Evolutionary conservation across 2,113 vertebrate species (phyloP), one percentile per base, ranked within the genome.

Genomic region (Theristicus caerulescens): DNA sequence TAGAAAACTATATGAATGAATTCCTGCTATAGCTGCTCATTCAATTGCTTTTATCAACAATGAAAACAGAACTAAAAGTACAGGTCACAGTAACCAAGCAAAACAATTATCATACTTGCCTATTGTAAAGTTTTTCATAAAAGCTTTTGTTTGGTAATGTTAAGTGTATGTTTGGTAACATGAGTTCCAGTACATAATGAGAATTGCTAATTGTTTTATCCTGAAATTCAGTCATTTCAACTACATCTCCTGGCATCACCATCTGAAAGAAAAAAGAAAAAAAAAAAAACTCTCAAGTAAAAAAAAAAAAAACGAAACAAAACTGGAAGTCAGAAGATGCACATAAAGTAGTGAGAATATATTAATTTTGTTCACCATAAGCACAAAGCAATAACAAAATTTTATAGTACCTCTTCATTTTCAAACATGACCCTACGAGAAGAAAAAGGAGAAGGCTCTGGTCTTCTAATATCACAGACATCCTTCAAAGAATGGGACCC

Each of bases 381-480:
- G 22, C 62, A 79, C 29, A 79, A 87, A 91, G 13, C 40, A 86
- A 0, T 44, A 93, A 59, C 25, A 91, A 82, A 88, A 82, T 59
- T 42, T 47, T 24, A 17, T 12, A 76, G 85, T 97, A 99, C 99
- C 99, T 99, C 99, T 94, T 99, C 99, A 86, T 99, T 99, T 95
- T 99, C 99, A 98, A 99, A 99, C 99, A 99, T 99, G 40, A 99
- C 99, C 95, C 99, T 98, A 26, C 99, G 98, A 61, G 99, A 99
- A 31, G 99, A 99, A 97, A 99, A 99, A 36, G 99, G 99, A 5
- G 99, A 99, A 1, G 99, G 99, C 40, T 99, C 99, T 59, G 99
- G 98, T 97, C 99, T 99, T 94, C 99, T 98, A 93, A 99, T 98
- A 94, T 99, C 99, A 95, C 99, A 99, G 44, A 99, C 99, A 61